A percentile compares a stretch with the other conserved stretches of the same genome.
Evolutionary conservation across 2,113 vertebrate genomes (phyloP).

Genomic region (Lophochroa leadbeateri): DNA sequence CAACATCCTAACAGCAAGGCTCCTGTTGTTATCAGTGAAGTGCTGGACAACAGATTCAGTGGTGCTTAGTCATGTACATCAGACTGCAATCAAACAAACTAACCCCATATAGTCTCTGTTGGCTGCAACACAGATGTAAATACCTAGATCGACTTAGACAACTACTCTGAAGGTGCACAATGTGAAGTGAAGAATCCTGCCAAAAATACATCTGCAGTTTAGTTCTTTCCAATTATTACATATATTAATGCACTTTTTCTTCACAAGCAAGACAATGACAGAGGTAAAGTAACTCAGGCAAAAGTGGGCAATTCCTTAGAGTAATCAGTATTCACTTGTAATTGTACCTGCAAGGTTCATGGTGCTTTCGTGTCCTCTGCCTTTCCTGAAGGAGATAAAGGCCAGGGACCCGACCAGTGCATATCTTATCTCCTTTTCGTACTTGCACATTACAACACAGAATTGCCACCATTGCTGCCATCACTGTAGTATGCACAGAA

Average conservation of each 20-base stretch:
- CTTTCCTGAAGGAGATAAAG: not conserved
- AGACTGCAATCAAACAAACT: not conserved
- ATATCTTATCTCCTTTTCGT: not conserved
- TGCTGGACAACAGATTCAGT: not conserved
- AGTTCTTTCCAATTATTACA: not conserved
- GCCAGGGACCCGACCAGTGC: not conserved
- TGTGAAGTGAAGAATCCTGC: not conserved
- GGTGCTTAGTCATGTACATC: not conserved
- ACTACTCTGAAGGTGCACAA: not conserved
- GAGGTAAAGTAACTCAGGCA: not conserved
- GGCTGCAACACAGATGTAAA: not conserved
- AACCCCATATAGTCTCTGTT: not conserved
- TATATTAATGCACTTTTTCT: not conserved
- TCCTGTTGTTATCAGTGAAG: not conserved
- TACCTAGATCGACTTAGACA: not conserved
- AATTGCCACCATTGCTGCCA: not conserved
- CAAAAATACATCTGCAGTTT: not conserved
- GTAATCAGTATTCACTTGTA: not conserved
- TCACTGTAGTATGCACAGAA: not conserved
- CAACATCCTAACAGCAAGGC: not conserved
- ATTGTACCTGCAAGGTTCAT: not conserved
- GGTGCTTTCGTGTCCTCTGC: not conserved
- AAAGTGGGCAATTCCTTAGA: not conserved
- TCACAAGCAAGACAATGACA: not conserved
- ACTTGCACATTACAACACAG: not conserved